Conservation (phyloP, 2,113 vertebrate species). For the Tenebrosternarchus preto region DNA sequence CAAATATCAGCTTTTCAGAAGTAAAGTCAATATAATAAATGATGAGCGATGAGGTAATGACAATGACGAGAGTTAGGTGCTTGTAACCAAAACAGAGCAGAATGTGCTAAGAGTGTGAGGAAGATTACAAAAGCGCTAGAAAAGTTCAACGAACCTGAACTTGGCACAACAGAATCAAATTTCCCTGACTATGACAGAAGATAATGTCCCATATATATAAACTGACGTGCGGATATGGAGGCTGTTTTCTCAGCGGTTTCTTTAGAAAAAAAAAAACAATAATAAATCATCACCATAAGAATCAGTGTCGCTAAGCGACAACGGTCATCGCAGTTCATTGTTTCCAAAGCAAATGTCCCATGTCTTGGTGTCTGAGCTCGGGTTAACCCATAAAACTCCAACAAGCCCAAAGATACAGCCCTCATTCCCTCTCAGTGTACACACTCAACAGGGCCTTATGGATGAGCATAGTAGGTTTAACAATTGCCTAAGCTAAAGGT, state of each 20-base stretch:
- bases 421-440: too few relatives aligned
- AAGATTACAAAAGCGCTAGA: constrained; percentile 1
- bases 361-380: not conserved
- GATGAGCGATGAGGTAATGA: too few relatives aligned
- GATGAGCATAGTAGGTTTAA: too few relatives aligned
- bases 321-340: not conserved
- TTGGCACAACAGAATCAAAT: not conserved
- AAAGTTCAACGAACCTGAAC: not conserved
- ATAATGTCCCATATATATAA: too few relatives aligned
- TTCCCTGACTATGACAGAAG: too few relatives aligned
- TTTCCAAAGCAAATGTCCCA: not conserved
- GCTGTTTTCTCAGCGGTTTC: not conserved
- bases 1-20: too few relatives aligned
- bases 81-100: constrained; percentile 2
- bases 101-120: not conserved
- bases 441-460: too few relatives aligned
- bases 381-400: not conserved
- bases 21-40: too few relatives aligned
- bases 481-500: too few relatives aligned
- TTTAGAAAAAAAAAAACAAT: not conserved
- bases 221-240: too few relatives aligned
- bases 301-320: not conserved
- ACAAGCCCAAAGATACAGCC: not conserved
- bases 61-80: too few relatives aligned
- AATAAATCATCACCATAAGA: not conserved